Evolutionary conservation across 1,140 invertebrate species (phyloP).

Genomic region (Panagrolaimus sp.): DNA sequence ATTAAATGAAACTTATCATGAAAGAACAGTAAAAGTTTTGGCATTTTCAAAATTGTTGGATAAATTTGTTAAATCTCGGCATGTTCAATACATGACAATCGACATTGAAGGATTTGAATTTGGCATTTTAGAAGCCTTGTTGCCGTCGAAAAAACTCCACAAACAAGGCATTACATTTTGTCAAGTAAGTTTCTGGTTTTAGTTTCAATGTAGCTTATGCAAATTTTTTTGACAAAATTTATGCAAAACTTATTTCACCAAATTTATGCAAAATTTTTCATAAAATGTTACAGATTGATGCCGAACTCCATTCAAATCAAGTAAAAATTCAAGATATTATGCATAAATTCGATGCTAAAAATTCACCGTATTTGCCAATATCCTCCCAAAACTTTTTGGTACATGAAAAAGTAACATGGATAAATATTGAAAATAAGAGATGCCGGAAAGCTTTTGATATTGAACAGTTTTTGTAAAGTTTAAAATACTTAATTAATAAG

Average conservation of each 20-base stretch:
- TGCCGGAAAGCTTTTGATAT: slow-evolving; percentile 2
- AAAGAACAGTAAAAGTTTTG: background rate
- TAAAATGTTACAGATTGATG: too few relatives aligned
- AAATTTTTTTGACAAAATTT: too few relatives aligned
- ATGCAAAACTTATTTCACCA: too few relatives aligned
- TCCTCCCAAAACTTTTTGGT: background rate
- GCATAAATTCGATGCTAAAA: too few relatives aligned
- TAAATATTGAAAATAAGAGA: background rate
- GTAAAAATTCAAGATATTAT: too few relatives aligned
- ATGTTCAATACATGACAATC: background rate
- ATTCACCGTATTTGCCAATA: too few relatives aligned
- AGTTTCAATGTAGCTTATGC: too few relatives aligned
- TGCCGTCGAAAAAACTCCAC: background rate
- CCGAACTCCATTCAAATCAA: too few relatives aligned
- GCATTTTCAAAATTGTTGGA: background rate
- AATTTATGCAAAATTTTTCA: too few relatives aligned
- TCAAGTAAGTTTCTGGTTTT: slow-evolving; percentile 1
- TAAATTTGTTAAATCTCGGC: background rate
- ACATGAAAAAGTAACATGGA: slow-evolving; percentile 1
- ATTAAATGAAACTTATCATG: background rate
- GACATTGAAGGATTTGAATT: slow-evolving; percentile 4
- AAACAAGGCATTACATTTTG: background rate
- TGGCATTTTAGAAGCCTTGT: slow-evolving; percentile 1
- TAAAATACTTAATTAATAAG: too few relatives aligned
- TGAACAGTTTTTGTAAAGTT: background rate